These are phyloP conservation scores for Glossosoma conforme DNA, from an alignment of 1,140 invertebrate species.

Conservation along the genomic window DNA sequence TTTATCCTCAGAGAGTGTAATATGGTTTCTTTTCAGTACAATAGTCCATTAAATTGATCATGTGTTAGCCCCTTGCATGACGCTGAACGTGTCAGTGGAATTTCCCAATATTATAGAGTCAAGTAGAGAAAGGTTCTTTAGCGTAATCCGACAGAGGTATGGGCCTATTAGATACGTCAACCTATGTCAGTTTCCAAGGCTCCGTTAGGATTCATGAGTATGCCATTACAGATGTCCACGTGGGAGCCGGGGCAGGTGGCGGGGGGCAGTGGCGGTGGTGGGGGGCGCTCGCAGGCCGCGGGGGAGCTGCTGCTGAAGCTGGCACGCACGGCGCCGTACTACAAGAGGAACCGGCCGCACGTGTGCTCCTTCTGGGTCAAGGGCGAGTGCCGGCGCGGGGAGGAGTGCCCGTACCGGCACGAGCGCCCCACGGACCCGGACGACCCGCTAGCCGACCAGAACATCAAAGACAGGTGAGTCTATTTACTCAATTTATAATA, in stretches of 20 bases:
- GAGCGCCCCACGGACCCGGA: slow-evolving; percentile 99
- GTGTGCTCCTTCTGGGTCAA: slow-evolving; percentile 99
- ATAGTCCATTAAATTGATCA: too few relatives aligned
- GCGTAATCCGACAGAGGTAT: too few relatives aligned
- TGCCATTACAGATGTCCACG: slow-evolving; percentile 49
- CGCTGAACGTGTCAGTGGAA: too few relatives aligned
- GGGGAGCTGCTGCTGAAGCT: slow-evolving; percentile 91
- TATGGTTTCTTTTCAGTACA: too few relatives aligned
- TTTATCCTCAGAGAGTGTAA: too few relatives aligned
- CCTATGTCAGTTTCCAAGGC: too few relatives aligned
- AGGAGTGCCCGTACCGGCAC: slow-evolving; percentile 99
- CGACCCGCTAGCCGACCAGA: slow-evolving; percentile 98
- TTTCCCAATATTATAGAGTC: too few relatives aligned
- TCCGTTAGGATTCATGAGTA: too few relatives aligned
- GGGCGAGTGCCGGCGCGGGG: slow-evolving; percentile 96
- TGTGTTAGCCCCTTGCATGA: too few relatives aligned
- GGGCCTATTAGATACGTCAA: too few relatives aligned
- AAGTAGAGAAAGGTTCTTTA: too few relatives aligned
- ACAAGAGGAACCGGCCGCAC: slow-evolving; percentile 97
- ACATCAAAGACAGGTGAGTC: slow-evolving; percentile 85
- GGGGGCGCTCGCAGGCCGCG: slow-evolving; percentile 71
- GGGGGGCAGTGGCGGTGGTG: slow-evolving; percentile 52
- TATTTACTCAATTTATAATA: too few relatives aligned
- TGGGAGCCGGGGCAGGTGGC: slow-evolving; percentile 60
- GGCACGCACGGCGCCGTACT: slow-evolving; percentile 96